These are phyloP conservation scores for Neoaliturus tenellus DNA, from an alignment of 2,888 invertebrate genomes.

Conservation along the genomic window DNA sequence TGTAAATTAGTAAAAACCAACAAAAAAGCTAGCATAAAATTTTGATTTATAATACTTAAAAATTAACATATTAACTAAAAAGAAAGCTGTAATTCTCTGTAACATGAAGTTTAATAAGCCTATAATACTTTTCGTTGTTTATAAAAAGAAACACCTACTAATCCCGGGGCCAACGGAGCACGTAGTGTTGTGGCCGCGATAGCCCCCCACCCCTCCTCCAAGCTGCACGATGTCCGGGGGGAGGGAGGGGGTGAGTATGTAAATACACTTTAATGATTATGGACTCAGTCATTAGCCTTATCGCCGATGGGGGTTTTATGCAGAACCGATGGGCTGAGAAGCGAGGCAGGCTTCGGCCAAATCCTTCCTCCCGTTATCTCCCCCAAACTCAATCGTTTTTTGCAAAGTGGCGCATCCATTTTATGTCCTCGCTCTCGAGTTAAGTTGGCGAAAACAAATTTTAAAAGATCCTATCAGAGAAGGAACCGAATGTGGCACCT, in stretches of 20 bases:
- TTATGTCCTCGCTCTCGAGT: conserved; percentile 25
- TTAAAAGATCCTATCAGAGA: conserved; percentile 16
- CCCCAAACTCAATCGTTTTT: conserved; percentile 48
- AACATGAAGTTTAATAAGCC: too few species aligned
- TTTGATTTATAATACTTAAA: too few species aligned
- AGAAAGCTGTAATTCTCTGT: too few species aligned
- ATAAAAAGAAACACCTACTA: neutral
- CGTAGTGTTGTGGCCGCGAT: neutral
- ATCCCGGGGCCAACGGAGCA: neutral
- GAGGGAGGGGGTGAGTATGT: conserved; percentile 24
- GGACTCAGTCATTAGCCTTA: conserved; percentile 52
- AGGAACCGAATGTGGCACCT: neutral
- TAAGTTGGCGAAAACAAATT: conserved; percentile 46
- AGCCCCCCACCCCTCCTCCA: neutral
- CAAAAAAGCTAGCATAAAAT: too few species aligned
- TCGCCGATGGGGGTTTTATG: conserved; percentile 57
- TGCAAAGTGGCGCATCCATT: conserved; percentile 45
- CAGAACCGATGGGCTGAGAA: conserved; percentile 56
- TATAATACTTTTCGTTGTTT: neutral
- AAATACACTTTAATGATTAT: conserved; percentile 51
- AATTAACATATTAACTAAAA: too few species aligned
- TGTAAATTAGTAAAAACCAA: too few species aligned
- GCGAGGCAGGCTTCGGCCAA: conserved; percentile 43
- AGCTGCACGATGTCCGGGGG: neutral
- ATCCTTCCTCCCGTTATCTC: conserved; percentile 51